Base-by-base conservation (phyloP, 2,113 vertebrate species). In the Oenanthe melanoleuca region DNA sequence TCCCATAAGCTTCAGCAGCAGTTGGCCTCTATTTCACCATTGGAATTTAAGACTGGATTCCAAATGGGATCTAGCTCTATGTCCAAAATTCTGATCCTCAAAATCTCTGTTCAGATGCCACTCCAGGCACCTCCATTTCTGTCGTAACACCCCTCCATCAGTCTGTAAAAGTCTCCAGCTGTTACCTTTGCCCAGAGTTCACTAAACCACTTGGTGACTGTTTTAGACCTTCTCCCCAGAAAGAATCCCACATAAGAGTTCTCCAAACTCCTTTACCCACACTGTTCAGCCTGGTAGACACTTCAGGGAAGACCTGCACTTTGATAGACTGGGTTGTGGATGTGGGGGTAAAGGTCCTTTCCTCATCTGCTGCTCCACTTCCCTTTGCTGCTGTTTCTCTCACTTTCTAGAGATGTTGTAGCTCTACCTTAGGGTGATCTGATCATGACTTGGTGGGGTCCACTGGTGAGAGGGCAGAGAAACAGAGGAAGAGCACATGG, bases 1-100 rank as follows among this genome's bases (percentile, higher is more conserved):
- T 96, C 78, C 71, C 79, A 63, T 44, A 80, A 65, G 57, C 29
- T 93, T 94, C 55, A 83, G 77, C 80, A 93, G 80, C 45, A 73
- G 17, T 28, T 91, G 71, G 63, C 78, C 63, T 81, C 63, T 87
- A 12, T 92, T 92, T 96, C 70, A 82, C 84, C 63, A 47, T 34
- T 64, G 34, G 47, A 89, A 88, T 83, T 93, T 71, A 66, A 59
- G 60, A 78, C 4, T 53, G 24, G 44, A 52, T 92, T 73, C 81
- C 72, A 90, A 93, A 74, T 5, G 29, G 49, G 47, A 80, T 83
- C 63, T 83, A 61, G 57, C 13, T 60, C 37, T 55, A 47, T 26
- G 26, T 71, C 40, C 56, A 94, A 84, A 92, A 74, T 67, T 80
- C 38, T 71, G 72, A 77, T 70, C 67, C 71, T 80, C 66, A 83